These are phyloP conservation scores for Mesocentrotus franciscanus DNA, from an alignment of 53 echinoderm and acorn worm species.

Conservation along the genomic window DNA sequence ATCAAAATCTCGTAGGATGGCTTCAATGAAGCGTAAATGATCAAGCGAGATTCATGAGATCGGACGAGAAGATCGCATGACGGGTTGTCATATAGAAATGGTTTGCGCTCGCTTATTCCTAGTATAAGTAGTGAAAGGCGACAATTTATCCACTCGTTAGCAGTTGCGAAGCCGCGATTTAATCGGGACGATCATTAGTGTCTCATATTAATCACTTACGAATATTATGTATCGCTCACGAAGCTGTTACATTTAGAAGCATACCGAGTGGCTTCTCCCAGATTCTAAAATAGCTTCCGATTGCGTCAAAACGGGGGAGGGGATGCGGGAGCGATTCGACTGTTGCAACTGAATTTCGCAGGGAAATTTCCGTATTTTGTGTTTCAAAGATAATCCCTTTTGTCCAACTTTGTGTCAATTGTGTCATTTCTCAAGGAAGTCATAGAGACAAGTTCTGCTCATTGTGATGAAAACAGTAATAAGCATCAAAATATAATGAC, in stretches of 20 bases:
- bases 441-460: not conserved
- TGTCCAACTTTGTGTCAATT: not conserved
- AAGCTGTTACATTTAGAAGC: too few relatives aligned
- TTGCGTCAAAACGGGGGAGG: too few relatives aligned
- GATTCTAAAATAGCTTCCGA: too few relatives aligned
- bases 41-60: not conserved
- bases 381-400: not conserved
- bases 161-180: too few relatives aligned
- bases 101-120: not conserved
- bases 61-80: not conserved
- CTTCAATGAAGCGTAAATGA: not conserved
- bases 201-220: too few relatives aligned
- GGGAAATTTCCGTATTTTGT: not conserved
- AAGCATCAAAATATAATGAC: not conserved
- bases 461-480: not conserved
- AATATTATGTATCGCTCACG: too few relatives aligned
- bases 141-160: too few relatives aligned
- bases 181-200: too few relatives aligned
- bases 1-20: not conserved
- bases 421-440: not conserved
- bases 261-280: too few relatives aligned
- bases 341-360: not conserved
- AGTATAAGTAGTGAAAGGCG: too few relatives aligned
- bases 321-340: not conserved
- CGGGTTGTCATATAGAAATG: not conserved